Conservation (phyloP, 2,888 invertebrate genomes). For the Dryomyza anilis region DNA sequence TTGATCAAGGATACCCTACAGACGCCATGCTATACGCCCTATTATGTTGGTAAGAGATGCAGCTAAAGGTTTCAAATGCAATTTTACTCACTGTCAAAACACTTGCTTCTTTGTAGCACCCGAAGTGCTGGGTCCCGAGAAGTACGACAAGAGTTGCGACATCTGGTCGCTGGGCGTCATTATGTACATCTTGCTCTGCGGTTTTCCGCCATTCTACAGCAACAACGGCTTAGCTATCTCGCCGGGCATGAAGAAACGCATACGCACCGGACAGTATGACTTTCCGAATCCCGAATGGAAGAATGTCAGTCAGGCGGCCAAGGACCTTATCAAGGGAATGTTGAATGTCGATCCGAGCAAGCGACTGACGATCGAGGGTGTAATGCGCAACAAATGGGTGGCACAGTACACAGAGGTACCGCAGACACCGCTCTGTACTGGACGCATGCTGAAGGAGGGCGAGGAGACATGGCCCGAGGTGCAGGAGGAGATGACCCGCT, state of each 20-base stretch:
- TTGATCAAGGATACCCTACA: slow-evolving; percentile 83
- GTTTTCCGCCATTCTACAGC: slow-evolving; percentile 99
- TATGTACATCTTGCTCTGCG: slow-evolving; percentile 98
- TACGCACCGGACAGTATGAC: slow-evolving; percentile 92
- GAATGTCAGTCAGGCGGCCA: slow-evolving; percentile 91
- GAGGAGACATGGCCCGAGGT: slow-evolving; percentile 96
- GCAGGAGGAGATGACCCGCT: slow-evolving; percentile 98
- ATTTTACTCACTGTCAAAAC: background rate
- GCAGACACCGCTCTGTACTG: slow-evolving; percentile 92
- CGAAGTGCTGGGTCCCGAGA: slow-evolving; percentile 93
- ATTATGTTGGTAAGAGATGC: slow-evolving; percentile 83
- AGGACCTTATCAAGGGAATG: slow-evolving; percentile 93
- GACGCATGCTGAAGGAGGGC: slow-evolving; percentile 85
- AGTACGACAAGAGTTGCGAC: slow-evolving; percentile 99
- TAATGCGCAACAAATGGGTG: slow-evolving; percentile 87
- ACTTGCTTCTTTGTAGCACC: slow-evolving; percentile 45
- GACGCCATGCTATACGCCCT: slow-evolving; percentile 99
- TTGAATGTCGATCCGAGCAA: slow-evolving; percentile 92
- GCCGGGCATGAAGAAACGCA: slow-evolving; percentile 95
- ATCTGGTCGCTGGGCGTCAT: slow-evolving; percentile 99
- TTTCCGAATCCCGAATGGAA: slow-evolving; percentile 97
- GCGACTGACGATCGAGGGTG: slow-evolving; percentile 87
- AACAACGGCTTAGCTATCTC: slow-evolving; percentile 97
- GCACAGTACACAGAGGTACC: slow-evolving; percentile 85
- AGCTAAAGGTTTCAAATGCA: background rate